Evolutionary conservation across 2,797 vertebrate genomes (phyloP).

Genomic region (Anguilla marmorata): DNA sequence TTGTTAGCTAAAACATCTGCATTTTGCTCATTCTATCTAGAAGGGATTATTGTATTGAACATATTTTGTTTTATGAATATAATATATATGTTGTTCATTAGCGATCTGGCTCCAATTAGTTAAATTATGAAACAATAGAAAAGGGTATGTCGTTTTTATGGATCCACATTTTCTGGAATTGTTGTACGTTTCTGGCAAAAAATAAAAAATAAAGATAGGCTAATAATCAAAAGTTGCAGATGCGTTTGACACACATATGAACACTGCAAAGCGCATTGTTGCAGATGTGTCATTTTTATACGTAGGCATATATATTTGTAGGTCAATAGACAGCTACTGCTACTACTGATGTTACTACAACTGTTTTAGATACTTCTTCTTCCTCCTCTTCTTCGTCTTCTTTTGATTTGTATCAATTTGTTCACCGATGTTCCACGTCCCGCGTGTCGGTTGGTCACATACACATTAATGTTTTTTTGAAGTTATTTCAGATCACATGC

Average conservation of each 20-base stretch:
- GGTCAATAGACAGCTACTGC: no score
- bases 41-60: background rate
- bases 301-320: no score
- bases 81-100: background rate
- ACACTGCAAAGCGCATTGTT: background rate
- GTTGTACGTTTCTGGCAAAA: background rate
- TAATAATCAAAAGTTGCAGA: background rate
- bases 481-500: slow-evolving; percentile 53
- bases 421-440: slow-evolving; percentile 62
- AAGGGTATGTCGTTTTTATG: background rate
- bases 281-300: no score
- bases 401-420: slow-evolving; percentile 1
- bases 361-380: background rate
- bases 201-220: background rate
- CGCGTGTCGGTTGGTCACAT: slow-evolving; percentile 44
- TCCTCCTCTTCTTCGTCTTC: slow-evolving; percentile 37
- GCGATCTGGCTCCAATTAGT: background rate
- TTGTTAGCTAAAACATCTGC: no score
- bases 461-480: slow-evolving; percentile 62
- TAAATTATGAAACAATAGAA: background rate
- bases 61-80: background rate
- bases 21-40: background rate
- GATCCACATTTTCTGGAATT: background rate
- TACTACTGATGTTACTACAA: background rate
- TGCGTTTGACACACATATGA: background rate